Conservation (phyloP, 2,888 invertebrate genomes). For the Ommatoiulus sabulosus region DNA sequence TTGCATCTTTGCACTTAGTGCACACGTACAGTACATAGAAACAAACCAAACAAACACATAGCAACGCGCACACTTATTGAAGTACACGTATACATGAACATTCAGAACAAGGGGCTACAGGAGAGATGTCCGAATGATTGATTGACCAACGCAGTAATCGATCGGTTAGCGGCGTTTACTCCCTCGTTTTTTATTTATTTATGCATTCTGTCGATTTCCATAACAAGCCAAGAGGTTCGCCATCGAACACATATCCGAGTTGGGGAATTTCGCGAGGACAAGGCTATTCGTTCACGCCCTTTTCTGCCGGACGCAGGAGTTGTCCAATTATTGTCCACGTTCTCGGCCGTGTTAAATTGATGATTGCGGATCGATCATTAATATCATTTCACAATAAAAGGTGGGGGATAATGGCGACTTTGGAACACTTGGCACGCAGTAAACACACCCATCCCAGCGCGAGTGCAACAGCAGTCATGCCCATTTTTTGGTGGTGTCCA, state of each 20-base stretch:
- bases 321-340: slow-evolving; percentile 37
- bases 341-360: not conserved
- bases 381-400: slow-evolving; percentile 32
- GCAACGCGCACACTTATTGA: not conserved
- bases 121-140: slow-evolving; percentile 33
- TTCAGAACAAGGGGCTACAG: not conserved
- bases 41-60: not conserved
- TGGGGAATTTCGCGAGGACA: not conserved
- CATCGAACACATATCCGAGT: not conserved
- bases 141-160: slow-evolving; percentile 5
- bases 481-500: not conserved
- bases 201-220: slow-evolving; percentile 26
- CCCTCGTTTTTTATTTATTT: slow-evolving; percentile 25
- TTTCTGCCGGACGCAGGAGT: not conserved
- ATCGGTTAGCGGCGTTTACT: slow-evolving; percentile 24
- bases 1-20: not conserved
- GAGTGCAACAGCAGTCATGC: not conserved
- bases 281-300: slow-evolving; percentile 30
- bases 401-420: slow-evolving; percentile 24
- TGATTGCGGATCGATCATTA: slow-evolving; percentile 36
- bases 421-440: not conserved
- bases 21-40: not conserved
- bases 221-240: slow-evolving; percentile 8
- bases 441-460: not conserved
- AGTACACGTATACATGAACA: not conserved